These are phyloP conservation scores for Drosophila auraria DNA, from an alignment of 1,140 invertebrate species.

Conservation along the genomic window DNA sequence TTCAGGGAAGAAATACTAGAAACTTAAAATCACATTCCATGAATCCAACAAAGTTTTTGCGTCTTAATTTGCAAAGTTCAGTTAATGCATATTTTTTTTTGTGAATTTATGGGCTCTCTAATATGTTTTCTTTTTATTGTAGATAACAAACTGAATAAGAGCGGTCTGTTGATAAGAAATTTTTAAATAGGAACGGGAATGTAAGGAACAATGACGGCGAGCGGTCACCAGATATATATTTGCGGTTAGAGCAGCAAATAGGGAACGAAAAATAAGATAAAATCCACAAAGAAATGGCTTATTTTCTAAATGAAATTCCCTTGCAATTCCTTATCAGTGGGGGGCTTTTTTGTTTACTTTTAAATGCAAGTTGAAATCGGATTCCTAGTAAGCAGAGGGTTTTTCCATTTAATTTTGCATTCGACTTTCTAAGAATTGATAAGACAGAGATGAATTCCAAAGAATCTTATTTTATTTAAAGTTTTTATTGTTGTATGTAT, in stretches of 20 bases:
- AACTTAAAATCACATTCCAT: too few relatives aligned
- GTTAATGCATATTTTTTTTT: not conserved
- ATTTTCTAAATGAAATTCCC: not conserved
- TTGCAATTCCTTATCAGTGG: constrained; percentile 1
- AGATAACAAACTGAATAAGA: not conserved
- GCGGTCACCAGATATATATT: not conserved
- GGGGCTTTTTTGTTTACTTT: not conserved
- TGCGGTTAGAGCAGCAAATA: not conserved
- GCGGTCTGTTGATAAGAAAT: not conserved
- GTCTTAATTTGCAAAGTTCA: not conserved
- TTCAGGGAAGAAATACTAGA: too few relatives aligned
- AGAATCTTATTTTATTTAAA: not conserved
- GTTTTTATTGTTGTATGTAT: not conserved
- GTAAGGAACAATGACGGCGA: too few relatives aligned
- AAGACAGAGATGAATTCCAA: not conserved
- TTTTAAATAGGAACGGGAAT: not conserved
- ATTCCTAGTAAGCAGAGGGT: not conserved
- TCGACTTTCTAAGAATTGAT: not conserved
- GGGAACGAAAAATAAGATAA: not conserved
- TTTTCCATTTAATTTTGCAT: not conserved
- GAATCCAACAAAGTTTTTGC: too few relatives aligned
- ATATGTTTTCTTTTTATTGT: not conserved
- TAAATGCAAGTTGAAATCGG: not conserved
- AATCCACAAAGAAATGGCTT: not conserved
- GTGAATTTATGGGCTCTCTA: not conserved